Conservation (phyloP, 2,113 vertebrate genomes). For the Phainopepla nitens region DNA sequence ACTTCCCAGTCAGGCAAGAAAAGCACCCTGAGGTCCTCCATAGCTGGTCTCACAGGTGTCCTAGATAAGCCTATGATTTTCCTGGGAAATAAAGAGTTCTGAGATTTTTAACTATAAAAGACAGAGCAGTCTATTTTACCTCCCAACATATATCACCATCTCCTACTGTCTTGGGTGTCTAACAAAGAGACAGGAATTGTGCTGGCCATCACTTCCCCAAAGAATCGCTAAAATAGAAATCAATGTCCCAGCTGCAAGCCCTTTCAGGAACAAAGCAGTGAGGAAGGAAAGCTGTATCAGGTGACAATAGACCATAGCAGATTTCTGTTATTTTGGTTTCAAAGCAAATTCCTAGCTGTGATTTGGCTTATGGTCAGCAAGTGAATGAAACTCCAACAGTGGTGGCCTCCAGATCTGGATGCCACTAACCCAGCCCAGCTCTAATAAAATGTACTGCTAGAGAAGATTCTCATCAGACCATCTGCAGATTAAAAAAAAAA, state of each 20-base stretch:
- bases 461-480: neutral
- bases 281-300: neutral
- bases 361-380: constrained; percentile 27
- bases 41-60: neutral
- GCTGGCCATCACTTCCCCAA: neutral
- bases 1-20: neutral
- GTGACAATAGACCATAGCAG: constrained; percentile 2
- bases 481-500: neutral
- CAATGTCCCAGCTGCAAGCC: constrained; percentile 35
- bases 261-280: constrained; percentile 23
- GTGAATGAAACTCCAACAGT: constrained; percentile 18
- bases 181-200: constrained; percentile 16
- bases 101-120: neutral
- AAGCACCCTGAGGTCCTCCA: neutral
- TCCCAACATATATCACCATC: neutral
- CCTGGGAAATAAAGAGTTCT: neutral
- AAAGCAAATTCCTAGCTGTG: constrained; percentile 38
- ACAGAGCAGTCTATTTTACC: neutral
- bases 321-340: constrained; percentile 32
- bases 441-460: neutral
- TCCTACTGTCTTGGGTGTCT: constrained; percentile 28
- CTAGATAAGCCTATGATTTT: neutral
- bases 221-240: constrained; percentile 33
- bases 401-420: neutral
- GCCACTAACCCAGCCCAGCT: neutral